phyloP scores from a whole-genome alignment of 2,797 vertebrate species.

The Acanthiza pusilla region DNA sequence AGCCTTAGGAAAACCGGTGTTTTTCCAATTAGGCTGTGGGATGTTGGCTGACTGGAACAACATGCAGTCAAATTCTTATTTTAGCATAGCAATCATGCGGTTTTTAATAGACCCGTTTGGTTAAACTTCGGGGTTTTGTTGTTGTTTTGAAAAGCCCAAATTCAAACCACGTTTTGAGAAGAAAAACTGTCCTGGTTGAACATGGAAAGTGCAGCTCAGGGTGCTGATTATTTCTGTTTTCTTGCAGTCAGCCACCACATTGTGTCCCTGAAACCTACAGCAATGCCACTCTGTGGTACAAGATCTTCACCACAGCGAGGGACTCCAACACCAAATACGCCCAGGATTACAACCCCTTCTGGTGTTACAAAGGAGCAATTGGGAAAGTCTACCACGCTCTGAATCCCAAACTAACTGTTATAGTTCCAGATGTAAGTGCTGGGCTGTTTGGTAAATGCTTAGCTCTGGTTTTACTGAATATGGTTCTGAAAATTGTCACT shows the following conservation, averaged over 20 bases:
- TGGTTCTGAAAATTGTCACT: not conserved
- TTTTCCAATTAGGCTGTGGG: not conserved
- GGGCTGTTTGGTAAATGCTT: not conserved
- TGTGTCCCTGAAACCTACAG: conserved; percentile 94
- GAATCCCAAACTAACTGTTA: conserved; percentile 96
- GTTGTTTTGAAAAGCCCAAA: not conserved
- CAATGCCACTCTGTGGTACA: conserved; percentile 96
- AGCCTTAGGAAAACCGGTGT: not conserved
- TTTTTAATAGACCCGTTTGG: not conserved
- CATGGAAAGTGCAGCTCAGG: not conserved
- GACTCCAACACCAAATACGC: conserved; percentile 94
- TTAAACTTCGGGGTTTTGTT: not conserved
- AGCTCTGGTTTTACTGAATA: not conserved
- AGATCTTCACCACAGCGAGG: conserved; percentile 93
- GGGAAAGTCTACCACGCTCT: conserved; percentile 97
- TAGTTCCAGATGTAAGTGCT: conserved; percentile 93
- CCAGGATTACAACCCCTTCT: conserved; percentile 98
- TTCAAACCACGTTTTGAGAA: not conserved
- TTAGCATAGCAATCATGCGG: not conserved
- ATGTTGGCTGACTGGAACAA: not conserved
- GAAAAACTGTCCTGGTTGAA: not conserved
- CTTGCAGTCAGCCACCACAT: conserved; percentile 89
- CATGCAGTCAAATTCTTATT: not conserved
- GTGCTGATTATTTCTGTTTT: conserved; percentile 13
- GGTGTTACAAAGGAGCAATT: conserved; percentile 98